Percentiles rank a stretch among this genome's conserved stretches.
phyloP scores from a whole-genome alignment of 2,113 vertebrate genomes.

The Protobothrops flavoviridis region DNA sequence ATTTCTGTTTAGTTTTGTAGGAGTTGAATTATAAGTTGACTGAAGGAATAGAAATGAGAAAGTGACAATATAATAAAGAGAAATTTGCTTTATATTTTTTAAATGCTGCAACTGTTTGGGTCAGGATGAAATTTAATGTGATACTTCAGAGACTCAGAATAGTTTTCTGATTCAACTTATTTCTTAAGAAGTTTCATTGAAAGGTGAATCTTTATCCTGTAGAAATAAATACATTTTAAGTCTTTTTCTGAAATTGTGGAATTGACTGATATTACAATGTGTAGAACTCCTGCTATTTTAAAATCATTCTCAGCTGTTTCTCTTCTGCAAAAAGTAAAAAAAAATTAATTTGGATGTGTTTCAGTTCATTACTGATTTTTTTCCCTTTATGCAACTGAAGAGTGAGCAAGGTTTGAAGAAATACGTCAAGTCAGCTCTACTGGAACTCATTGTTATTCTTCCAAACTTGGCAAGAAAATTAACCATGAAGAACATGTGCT shows the following conservation, averaged over 20 bases:
- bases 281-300: neutral
- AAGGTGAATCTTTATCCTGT: neutral
- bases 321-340: neutral
- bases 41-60: neutral
- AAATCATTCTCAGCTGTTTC: neutral
- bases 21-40: neutral
- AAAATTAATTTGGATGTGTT: neutral
- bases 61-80: neutral
- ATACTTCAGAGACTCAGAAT: neutral
- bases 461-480: conserved; percentile 24
- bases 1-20: neutral
- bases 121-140: neutral
- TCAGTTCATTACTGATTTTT: conserved; percentile 19
- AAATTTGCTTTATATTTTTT: neutral
- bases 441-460: conserved; percentile 13
- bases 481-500: neutral
- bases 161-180: neutral
- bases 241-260: neutral
- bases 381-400: conserved; percentile 15
- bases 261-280: neutral
- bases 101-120: neutral
- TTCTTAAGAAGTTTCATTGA: neutral
- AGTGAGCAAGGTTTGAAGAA: conserved; percentile 14
- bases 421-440: conserved; percentile 5
- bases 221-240: neutral